phyloP scores from a whole-genome alignment of 2,888 invertebrate genomes.

The Chalcosyrphus nemorum region DNA sequence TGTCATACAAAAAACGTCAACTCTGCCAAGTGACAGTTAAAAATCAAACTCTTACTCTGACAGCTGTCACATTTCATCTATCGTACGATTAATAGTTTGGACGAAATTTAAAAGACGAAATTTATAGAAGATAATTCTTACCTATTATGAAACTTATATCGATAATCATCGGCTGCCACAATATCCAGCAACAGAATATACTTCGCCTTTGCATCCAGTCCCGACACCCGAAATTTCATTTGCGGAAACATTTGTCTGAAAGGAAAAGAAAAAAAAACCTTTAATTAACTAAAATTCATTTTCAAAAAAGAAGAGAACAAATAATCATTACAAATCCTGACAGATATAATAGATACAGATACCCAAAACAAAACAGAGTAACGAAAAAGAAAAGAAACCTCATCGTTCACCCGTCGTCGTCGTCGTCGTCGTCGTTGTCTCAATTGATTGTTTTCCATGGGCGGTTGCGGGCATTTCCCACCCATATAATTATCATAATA shows the following conservation, averaged over 20 bases:
- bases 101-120: no score
- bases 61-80: no score
- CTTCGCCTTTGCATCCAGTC: conserved; percentile 99
- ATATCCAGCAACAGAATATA: conserved; percentile 99
- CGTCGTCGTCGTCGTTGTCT: conserved; percentile 35
- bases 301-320: neutral
- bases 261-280: conserved; percentile 75
- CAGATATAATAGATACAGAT: conserved; percentile 18
- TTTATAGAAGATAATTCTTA: no score
- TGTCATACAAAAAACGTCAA: no score
- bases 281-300: neutral
- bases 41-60: no score
- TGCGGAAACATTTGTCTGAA: conserved; percentile 99
- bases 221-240: conserved; percentile 99
- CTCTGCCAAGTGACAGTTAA: no score
- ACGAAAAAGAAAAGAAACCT: neutral
- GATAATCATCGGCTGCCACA: conserved; percentile 99
- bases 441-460: conserved; percentile 73
- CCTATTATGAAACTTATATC: conserved; percentile 99
- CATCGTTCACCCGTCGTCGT: conserved; percentile 26
- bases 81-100: no score
- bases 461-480: conserved; percentile 72
- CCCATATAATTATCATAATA: conserved; percentile 73
- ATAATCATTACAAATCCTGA: neutral
- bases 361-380: neutral